Conservation (phyloP, 2,797 vertebrate species). For the Adrianichthys oophorus region DNA sequence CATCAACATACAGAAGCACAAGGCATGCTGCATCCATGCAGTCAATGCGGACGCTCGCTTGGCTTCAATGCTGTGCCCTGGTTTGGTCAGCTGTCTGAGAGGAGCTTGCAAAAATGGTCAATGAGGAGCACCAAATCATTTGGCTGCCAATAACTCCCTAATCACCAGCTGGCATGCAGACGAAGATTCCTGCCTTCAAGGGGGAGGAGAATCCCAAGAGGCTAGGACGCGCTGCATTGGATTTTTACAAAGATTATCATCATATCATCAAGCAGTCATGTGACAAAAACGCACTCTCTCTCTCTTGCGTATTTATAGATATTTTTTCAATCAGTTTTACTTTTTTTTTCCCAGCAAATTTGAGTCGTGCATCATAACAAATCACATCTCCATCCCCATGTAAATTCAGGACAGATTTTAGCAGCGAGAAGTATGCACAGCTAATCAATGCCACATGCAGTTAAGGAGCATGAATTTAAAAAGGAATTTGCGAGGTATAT, state of each 20-base stretch:
- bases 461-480: conserved; percentile 53
- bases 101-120: conserved; percentile 53
- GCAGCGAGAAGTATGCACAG: conserved; percentile 32
- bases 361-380: conserved; percentile 14
- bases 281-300: conserved; percentile 19
- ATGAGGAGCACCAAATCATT: conserved; percentile 58
- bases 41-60: conserved; percentile 54
- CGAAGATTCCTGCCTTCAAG: conserved; percentile 44
- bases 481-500: conserved; percentile 40
- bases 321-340: conserved; percentile 21
- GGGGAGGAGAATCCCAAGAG: conserved; percentile 36
- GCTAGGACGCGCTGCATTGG: conserved; percentile 37
- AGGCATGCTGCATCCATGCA: conserved; percentile 4
- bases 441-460: conserved; percentile 50
- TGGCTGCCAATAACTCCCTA: conserved; percentile 59
- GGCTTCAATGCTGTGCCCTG: conserved; percentile 33
- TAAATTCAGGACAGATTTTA: conserved; percentile 38
- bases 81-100: conserved; percentile 54
- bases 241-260: conserved; percentile 48
- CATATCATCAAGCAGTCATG: conserved; percentile 29
- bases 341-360: conserved; percentile 2
- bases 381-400: conserved; percentile 25
- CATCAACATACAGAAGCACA: conserved; percentile 23
- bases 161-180: conserved; percentile 60
- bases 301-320: conserved; percentile 29